A percentile compares a stretch with the other conserved stretches of the same genome.
phyloP scores from a whole-genome alignment of 2,888 invertebrate genomes.

The Anorthoa munda region DNA sequence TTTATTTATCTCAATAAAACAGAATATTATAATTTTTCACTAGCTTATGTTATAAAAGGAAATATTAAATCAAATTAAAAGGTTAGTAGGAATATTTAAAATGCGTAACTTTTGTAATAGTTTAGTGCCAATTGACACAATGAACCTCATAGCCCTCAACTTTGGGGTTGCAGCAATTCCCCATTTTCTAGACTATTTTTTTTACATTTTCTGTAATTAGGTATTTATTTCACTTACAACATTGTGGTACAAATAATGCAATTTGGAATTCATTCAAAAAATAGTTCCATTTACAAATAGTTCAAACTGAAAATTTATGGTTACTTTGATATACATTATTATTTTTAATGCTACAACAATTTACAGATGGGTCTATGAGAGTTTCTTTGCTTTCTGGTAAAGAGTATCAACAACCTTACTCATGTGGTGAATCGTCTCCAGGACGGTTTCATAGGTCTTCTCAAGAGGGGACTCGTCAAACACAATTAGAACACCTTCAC shows the following conservation, averaged over 20 bases:
- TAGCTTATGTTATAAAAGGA: conserved; percentile 87
- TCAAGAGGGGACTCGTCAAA: conserved; percentile 98
- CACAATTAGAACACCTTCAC: conserved; percentile 99
- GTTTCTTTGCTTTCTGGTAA: conserved; percentile 99
- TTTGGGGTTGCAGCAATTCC: conserved; percentile 73
- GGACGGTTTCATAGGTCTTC: conserved; percentile 98
- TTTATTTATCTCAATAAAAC: conserved; percentile 90
- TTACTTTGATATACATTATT: conserved; percentile 88
- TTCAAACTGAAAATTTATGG: conserved; percentile 86
- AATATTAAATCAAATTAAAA: conserved; percentile 79
- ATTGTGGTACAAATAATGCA: conserved; percentile 78
- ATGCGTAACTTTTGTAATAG: conserved; percentile 76
- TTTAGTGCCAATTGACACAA: conserved; percentile 60
- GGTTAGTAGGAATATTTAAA: conserved; percentile 81
- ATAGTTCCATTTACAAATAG: conserved; percentile 84
- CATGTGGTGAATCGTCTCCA: conserved; percentile 99
- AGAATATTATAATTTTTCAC: conserved; percentile 89
- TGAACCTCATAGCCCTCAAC: conserved; percentile 54
- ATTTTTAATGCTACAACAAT: conserved; percentile 88
- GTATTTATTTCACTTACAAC: conserved; percentile 75
- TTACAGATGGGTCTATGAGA: conserved; percentile 93
- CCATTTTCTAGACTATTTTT: conserved; percentile 68
- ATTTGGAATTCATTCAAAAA: conserved; percentile 85
- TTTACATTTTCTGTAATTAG: conserved; percentile 69
- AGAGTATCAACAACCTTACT: conserved; percentile 99